A percentile compares a stretch with the other conserved stretches of the same genome.
Evolutionary conservation across 92 coral and sea anemone genomes (phyloP).

Genomic region (Scolanthus callimorphus): DNA sequence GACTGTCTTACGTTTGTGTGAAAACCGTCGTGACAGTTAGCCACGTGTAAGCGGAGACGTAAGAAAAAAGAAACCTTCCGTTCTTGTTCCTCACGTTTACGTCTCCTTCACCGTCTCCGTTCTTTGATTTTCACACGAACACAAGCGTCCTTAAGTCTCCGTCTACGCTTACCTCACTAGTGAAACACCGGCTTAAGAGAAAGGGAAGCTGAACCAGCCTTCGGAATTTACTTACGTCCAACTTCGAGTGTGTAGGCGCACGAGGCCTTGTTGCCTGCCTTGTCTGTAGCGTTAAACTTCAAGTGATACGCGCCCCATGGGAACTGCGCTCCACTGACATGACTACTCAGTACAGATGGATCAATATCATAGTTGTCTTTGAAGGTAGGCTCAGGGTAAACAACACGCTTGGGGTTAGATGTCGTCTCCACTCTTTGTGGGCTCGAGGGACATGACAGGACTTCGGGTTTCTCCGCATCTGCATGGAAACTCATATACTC

Average conservation of each 20-base stretch:
- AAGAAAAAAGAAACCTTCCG: no score
- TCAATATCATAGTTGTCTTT: slow-evolving; percentile 48
- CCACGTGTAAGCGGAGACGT: no score
- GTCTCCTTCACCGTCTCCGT: no score
- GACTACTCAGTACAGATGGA: slow-evolving; percentile 32
- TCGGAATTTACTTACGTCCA: slow-evolving; percentile 59
- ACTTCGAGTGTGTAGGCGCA: slow-evolving; percentile 56
- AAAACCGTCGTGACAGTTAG: no score
- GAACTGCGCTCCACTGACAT: slow-evolving; percentile 40
- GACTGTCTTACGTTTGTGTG: no score
- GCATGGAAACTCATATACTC: no score
- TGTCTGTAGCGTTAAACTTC: slow-evolving; percentile 48
- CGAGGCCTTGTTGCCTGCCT: slow-evolving; percentile 55
- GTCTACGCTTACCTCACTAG: no score
- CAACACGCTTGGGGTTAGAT: slow-evolving; percentile 25
- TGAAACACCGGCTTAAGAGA: no score
- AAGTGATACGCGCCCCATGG: slow-evolving; percentile 40
- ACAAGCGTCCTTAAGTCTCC: no score
- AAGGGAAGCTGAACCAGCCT: no score
- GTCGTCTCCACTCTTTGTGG: slow-evolving; percentile 7
- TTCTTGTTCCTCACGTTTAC: no score
- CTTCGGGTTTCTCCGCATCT: slow-evolving; percentile 76
- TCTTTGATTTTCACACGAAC: no score
- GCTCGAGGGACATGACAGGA: slow-evolving; percentile 57
- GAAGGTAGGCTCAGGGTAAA: slow-evolving; percentile 56